A percentile compares a stretch with the other conserved stretches of the same genome.
These are phyloP conservation scores for Heterocephalus glaber DNA, from an alignment of 2,113 vertebrate genomes.

Conservation along the genomic window DNA sequence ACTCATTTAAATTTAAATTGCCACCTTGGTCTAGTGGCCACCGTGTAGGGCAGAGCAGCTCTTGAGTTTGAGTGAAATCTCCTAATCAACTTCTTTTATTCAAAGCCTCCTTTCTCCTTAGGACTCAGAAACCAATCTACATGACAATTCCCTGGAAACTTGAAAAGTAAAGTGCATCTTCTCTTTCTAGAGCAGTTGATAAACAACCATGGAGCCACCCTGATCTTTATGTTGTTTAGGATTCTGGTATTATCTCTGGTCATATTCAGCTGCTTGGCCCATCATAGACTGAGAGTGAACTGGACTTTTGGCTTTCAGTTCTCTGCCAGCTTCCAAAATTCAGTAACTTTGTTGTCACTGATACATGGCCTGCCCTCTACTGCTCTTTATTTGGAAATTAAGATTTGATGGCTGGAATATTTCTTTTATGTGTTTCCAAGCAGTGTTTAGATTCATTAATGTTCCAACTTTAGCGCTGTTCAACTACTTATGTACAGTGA, in stretches of 20 bases:
- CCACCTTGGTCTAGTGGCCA: background rate
- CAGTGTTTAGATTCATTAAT: background rate
- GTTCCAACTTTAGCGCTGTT: background rate
- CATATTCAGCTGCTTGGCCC: background rate
- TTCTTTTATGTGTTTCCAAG: background rate
- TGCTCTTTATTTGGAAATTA: conserved; percentile 19
- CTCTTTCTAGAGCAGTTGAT: background rate
- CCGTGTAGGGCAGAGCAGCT: background rate
- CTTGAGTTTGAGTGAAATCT: background rate
- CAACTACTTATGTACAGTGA: background rate
- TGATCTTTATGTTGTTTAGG: background rate
- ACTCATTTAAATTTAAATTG: conserved; percentile 10
- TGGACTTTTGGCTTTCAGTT: background rate
- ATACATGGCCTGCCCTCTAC: background rate
- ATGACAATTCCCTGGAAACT: background rate
- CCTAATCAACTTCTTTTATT: background rate
- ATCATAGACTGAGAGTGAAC: background rate
- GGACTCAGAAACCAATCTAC: background rate
- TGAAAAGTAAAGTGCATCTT: background rate
- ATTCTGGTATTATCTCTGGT: background rate
- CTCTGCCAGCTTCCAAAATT: background rate
- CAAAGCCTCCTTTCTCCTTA: background rate
- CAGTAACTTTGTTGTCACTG: background rate
- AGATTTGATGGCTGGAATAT: background rate
- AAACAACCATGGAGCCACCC: background rate